Evolutionary conservation across 2,113 vertebrate genomes (phyloP).

Genomic region (Ageneiosus marmoratus): DNA sequence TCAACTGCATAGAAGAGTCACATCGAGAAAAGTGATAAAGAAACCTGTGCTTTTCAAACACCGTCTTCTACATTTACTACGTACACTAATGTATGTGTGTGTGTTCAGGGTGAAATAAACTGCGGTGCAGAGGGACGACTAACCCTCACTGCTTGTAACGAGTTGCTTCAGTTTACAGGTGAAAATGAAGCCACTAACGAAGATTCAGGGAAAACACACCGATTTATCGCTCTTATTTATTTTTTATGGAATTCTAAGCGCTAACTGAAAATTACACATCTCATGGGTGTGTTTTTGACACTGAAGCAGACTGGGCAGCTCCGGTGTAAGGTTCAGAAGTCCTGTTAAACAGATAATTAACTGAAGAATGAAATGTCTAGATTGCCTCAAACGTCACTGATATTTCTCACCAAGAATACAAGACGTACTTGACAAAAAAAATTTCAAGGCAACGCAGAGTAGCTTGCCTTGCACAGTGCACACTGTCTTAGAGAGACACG

Average conservation of each 20-base stretch:
- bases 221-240: constrained; percentile 20
- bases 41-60: background rate
- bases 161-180: constrained; percentile 47
- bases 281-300: constrained; percentile 23
- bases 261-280: background rate
- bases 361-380: constrained; percentile 10
- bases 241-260: constrained; percentile 24
- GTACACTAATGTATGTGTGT: background rate
- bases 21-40: background rate
- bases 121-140: constrained; percentile 39
- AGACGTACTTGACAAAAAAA: background rate
- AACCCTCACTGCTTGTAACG: constrained; percentile 29
- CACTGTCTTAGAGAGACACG: background rate
- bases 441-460: too few species aligned
- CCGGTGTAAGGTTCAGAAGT: background rate
- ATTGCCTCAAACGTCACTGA: constrained; percentile 10
- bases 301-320: background rate
- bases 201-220: constrained; percentile 20
- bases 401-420: background rate
- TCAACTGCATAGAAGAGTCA: background rate
- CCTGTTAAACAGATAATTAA: constrained; percentile 11
- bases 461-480: background rate
- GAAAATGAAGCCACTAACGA: constrained; percentile 39
- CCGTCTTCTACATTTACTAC: background rate
- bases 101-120: background rate